Evolutionary conservation across 1,140 invertebrate species (phyloP), one percentile per base, ranked within the genome.

Genomic region (Trichomalopsis sarcophagae): DNA sequence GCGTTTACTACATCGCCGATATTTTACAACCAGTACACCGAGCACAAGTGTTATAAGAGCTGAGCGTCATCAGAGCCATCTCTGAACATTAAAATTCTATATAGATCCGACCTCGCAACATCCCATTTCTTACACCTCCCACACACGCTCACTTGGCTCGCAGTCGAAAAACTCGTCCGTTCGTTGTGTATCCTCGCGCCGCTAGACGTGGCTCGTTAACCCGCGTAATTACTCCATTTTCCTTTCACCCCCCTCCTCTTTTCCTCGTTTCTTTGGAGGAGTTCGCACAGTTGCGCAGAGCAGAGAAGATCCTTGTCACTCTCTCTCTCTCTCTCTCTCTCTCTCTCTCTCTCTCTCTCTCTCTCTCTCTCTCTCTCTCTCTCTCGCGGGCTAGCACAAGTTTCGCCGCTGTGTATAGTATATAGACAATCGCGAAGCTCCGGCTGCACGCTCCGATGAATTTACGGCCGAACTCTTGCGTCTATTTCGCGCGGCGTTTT

Each of bases 141-240:
- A 68, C 66, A 17, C 14, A 21, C 17, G 17, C 62, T 66, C 62
- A 33, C 23, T 30, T 13, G 27, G 27, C 23, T 30, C 7, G 27
- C 27, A 71, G 68, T 30, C 23, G 30, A 71, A 71, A 71, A 71
- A 71, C 23, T 71, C 36, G 74, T 33, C 30, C 36, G 17, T 47
- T 40, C 14, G 36, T 40, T 44, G 44, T 75, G 7, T 55, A 55
- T 62, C 55, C 55, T 62, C 17, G 55, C 21, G 55, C 55, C 21
- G 74, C 74, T n/a, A 75, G 40, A 47, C n/a, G 74, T 71, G 27
- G 23, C 68, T 71, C 68, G 68, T 71, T 71, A 71, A 71, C 68
- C 33, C 36, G 73, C 36, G 36, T 44, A 44, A 44, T 75, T 44
- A 75, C 73, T 75, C 36, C 33, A 44, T 40, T 40, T 75, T 75